Evolutionary conservation across 2,797 vertebrate species (phyloP).

Genomic region (Gallinago solitaria): DNA sequence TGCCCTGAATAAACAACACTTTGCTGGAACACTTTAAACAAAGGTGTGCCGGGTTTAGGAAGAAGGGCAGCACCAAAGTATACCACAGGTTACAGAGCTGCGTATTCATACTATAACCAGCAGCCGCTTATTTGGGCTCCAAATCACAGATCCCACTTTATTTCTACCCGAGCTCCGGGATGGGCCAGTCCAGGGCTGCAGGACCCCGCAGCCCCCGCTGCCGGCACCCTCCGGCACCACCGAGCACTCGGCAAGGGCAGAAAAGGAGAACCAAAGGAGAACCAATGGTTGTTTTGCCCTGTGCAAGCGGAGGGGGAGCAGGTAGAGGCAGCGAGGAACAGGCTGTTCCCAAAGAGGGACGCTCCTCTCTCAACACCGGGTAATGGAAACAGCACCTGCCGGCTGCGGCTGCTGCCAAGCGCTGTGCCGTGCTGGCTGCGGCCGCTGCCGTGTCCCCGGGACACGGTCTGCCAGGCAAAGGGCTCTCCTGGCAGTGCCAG

Average conservation of each 20-base stretch:
- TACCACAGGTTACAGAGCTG: constrained; percentile 18
- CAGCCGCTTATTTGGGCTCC: not conserved
- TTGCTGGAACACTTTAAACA: constrained; percentile 53
- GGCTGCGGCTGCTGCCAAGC: not conserved
- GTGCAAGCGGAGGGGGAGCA: not conserved
- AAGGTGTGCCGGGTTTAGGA: constrained; percentile 27
- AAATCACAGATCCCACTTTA: not conserved
- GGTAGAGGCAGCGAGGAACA: not conserved
- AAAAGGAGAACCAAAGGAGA: not conserved
- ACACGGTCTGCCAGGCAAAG: not conserved
- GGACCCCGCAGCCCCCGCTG: not conserved
- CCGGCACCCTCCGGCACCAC: not conserved
- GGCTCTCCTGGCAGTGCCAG: not conserved
- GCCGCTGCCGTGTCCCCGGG: not conserved
- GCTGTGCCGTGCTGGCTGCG: not conserved
- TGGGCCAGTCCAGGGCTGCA: not conserved
- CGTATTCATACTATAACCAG: not conserved
- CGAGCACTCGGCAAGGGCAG: not conserved
- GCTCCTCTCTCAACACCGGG: constrained; percentile 23
- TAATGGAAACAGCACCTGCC: not conserved
- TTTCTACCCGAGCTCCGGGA: not conserved
- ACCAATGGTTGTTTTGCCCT: rapidly evolving
- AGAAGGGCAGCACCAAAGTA: constrained; percentile 25
- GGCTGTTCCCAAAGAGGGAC: not conserved
- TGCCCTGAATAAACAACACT: constrained; percentile 49